Conservation (phyloP, 2,888 invertebrate genomes). For the Caenorhabditis sp. region DNA sequence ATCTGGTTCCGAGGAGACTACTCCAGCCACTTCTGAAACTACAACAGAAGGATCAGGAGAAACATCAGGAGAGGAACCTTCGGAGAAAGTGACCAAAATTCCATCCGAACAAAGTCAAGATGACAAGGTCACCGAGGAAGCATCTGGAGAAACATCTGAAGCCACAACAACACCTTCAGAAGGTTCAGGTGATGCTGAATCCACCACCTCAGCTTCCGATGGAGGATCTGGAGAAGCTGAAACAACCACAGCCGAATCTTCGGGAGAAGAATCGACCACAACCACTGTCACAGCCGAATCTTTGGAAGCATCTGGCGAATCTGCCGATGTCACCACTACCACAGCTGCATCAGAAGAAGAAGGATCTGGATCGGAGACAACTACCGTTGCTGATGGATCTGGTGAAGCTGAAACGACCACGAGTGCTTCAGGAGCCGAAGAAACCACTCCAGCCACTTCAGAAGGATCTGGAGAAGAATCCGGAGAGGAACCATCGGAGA, state of each 20-base stretch:
- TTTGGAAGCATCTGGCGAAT: too few relatives aligned
- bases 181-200: slow-evolving; percentile 9
- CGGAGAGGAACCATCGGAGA: slow-evolving; percentile 7
- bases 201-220: slow-evolving; percentile 2
- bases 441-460: background rate
- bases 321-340: background rate
- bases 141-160: slow-evolving; percentile 1
- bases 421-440: background rate
- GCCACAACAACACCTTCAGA: slow-evolving; percentile 13
- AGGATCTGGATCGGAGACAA: background rate
- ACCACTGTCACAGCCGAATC: slow-evolving; percentile 5
- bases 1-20: background rate
- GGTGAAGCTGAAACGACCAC: slow-evolving; percentile 1
- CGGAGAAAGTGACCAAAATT: background rate
- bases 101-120: slow-evolving; percentile 5
- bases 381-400: slow-evolving; percentile 9
- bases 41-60: background rate
- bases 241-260: slow-evolving; percentile 9
- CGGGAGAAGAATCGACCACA: slow-evolving; percentile 3
- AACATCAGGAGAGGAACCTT: slow-evolving; percentile 8
- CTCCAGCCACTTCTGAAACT: background rate
- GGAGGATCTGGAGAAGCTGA: slow-evolving; percentile 12
- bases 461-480: slow-evolving; percentile 9
- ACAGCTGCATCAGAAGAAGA: slow-evolving; percentile 1
- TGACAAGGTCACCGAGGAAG: background rate